A percentile compares a stretch with the other conserved stretches of the same genome.
These are phyloP conservation scores for Formicarius rufipectus DNA, from an alignment of 2,113 vertebrate genomes.

Conservation along the genomic window DNA sequence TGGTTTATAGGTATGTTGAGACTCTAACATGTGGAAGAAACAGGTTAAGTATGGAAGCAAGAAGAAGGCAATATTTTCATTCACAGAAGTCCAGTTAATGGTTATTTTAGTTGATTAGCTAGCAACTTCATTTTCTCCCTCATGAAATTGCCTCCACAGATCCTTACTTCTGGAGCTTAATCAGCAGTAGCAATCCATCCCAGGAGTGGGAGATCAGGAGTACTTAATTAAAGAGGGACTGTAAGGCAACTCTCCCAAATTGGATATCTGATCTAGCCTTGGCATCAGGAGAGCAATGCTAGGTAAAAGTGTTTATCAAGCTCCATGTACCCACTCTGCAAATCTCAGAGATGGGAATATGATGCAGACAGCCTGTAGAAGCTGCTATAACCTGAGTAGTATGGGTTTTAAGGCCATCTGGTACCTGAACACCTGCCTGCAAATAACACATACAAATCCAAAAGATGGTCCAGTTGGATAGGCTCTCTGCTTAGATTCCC, in stretches of 20 bases:
- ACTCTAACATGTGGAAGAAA: background rate
- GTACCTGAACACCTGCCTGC: constrained; percentile 69
- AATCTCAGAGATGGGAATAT: constrained; percentile 70
- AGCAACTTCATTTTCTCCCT: constrained; percentile 59
- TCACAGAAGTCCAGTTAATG: constrained; percentile 47
- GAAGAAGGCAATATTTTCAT: background rate
- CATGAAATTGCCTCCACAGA: constrained; percentile 61
- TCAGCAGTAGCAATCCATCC: constrained; percentile 67
- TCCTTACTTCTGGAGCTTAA: constrained; percentile 67
- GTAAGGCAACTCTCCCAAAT: constrained; percentile 67
- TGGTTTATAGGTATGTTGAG: background rate
- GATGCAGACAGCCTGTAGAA: constrained; percentile 61
- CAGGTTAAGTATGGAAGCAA: background rate
- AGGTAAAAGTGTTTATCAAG: constrained; percentile 66
- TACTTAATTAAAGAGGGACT: constrained; percentile 73
- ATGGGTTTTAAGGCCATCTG: constrained; percentile 67
- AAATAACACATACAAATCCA: constrained; percentile 51
- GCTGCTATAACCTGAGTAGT: constrained; percentile 64
- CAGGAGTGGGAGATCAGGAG: constrained; percentile 62
- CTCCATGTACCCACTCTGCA: constrained; percentile 50
- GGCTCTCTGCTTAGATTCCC: constrained; percentile 32
- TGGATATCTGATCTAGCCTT: constrained; percentile 67
- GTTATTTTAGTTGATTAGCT: constrained; percentile 57
- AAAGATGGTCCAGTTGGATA: constrained; percentile 55
- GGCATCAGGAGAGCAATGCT: constrained; percentile 66